Evolutionary conservation across 2,113 vertebrate species (phyloP).

Genomic region (Gambusia holbrooki): DNA sequence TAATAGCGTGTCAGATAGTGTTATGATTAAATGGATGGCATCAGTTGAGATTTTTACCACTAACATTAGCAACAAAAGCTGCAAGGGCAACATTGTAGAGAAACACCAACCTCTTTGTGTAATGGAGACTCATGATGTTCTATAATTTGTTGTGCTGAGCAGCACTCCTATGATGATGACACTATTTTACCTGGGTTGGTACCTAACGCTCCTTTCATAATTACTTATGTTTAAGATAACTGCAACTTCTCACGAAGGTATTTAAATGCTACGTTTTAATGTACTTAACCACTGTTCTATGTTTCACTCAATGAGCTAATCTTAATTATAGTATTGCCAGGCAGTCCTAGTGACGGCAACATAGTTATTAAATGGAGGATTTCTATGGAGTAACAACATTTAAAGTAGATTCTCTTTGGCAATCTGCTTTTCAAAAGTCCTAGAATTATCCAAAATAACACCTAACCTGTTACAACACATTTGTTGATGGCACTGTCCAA

Average conservation of each 20-base stretch:
- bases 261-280: constrained; percentile 61
- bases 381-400: constrained; percentile 36
- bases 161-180: constrained; percentile 38
- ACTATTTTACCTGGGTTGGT: constrained; percentile 31
- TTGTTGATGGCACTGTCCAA: constrained; percentile 50
- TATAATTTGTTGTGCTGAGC: constrained; percentile 42
- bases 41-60: constrained; percentile 13
- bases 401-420: constrained; percentile 40
- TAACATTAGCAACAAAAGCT: constrained; percentile 14
- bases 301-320: constrained; percentile 64
- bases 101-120: constrained; percentile 14
- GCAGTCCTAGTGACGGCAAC: constrained; percentile 44
- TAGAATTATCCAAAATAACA: constrained; percentile 55
- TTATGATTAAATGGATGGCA: constrained; percentile 1
- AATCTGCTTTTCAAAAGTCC: constrained; percentile 41
- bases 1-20: background rate
- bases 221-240: constrained; percentile 55
- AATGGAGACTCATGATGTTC: constrained; percentile 39
- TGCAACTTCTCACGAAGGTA: constrained; percentile 45
- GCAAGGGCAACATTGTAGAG: background rate
- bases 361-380: constrained; percentile 55
- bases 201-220: constrained; percentile 39
- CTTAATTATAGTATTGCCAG: constrained; percentile 59
- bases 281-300: constrained; percentile 59
- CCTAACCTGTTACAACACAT: constrained; percentile 45